Percentiles rank a stretch among this genome's conserved stretches.
These are phyloP conservation scores for Xestia xanthographa DNA, from an alignment of 2,888 invertebrate species.

Conservation along the genomic window DNA sequence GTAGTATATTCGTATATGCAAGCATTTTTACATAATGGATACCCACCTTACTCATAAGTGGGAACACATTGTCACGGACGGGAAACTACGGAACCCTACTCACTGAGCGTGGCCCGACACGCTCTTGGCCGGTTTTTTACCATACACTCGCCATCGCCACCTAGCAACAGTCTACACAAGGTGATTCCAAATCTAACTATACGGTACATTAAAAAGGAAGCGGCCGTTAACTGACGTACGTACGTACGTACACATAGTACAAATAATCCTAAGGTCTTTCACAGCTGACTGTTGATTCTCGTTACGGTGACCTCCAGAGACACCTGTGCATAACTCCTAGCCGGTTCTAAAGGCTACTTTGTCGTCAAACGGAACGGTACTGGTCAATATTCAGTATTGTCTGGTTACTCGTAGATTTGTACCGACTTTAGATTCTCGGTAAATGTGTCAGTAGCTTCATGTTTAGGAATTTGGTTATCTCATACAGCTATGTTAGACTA, in stretches of 20 bases:
- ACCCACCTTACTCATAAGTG: no score
- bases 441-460: slow-evolving; percentile 35
- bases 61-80: no score
- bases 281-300: slow-evolving; percentile 63
- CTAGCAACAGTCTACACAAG: slow-evolving; percentile 34
- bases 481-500: slow-evolving; percentile 20
- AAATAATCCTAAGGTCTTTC: slow-evolving; percentile 54
- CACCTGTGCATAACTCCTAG: slow-evolving; percentile 66
- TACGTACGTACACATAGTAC: slow-evolving; percentile 30
- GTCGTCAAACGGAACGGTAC: slow-evolving; percentile 48
- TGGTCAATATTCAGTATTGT: slow-evolving; percentile 53
- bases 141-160: not conserved
- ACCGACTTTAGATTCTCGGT: slow-evolving; percentile 33
- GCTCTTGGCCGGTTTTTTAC: no score
- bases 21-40: no score
- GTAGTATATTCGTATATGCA: no score
- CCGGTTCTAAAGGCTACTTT: slow-evolving; percentile 65
- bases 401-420: slow-evolving; percentile 13
- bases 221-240: slow-evolving; percentile 14
- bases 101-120: no score
- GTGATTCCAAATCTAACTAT: slow-evolving; percentile 3
- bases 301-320: slow-evolving; percentile 64
- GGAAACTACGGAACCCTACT: no score
- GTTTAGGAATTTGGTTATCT: slow-evolving; percentile 38
- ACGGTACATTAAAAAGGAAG: slow-evolving; percentile 12